These are phyloP conservation scores for Hofmannophila pseudospretella DNA, from an alignment of 2,888 invertebrate species.

Conservation along the genomic window DNA sequence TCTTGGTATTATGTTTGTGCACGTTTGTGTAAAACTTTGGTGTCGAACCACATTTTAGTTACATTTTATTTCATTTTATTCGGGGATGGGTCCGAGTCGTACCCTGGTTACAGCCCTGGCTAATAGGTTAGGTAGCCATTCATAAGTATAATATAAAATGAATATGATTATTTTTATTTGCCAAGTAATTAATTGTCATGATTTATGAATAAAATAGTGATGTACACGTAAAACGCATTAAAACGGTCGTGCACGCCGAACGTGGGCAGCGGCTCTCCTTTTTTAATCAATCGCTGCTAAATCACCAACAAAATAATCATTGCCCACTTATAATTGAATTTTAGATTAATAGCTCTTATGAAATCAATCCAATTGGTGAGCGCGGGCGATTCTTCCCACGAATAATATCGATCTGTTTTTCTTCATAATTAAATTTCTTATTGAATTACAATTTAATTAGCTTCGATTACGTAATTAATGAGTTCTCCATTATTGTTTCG, in stretches of 20 bases:
- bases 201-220: background rate
- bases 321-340: constrained; percentile 52
- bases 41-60: too few relatives aligned
- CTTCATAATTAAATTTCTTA: constrained; percentile 49
- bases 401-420: constrained; percentile 17
- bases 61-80: too few relatives aligned
- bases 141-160: too few relatives aligned
- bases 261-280: constrained; percentile 40
- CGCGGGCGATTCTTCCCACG: constrained; percentile 37
- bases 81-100: too few relatives aligned
- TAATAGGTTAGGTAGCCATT: background rate
- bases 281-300: constrained; percentile 43
- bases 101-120: too few relatives aligned
- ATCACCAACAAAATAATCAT: constrained; percentile 41
- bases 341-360: constrained; percentile 59
- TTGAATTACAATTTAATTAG: constrained; percentile 67
- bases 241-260: constrained; percentile 18
- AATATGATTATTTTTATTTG: too few relatives aligned
- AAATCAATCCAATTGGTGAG: constrained; percentile 25
- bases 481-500: constrained; percentile 36
- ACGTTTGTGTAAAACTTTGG: too few relatives aligned
- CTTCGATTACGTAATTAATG: constrained; percentile 52
- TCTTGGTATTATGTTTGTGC: too few relatives aligned
- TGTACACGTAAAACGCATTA: constrained; percentile 8
- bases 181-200: too few relatives aligned